Conservation (phyloP, 1,140 invertebrate species). For the Aradophagus sp. region DNA sequence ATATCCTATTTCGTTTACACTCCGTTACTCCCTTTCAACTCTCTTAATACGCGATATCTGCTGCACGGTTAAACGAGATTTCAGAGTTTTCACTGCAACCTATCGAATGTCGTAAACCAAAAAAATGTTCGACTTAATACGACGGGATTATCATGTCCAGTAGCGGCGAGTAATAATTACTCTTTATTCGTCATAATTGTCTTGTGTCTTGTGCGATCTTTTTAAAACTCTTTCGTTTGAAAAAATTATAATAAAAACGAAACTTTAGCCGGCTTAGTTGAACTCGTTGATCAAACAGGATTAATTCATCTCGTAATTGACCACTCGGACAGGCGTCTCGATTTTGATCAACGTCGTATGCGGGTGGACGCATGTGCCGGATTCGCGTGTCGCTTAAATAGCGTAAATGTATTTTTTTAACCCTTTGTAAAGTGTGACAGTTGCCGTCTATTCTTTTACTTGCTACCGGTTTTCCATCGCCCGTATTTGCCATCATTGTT, state of each 20-base stretch:
- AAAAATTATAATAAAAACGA: slow-evolving; percentile 1
- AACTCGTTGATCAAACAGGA: slow-evolving; percentile 24
- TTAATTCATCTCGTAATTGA: slow-evolving; percentile 46
- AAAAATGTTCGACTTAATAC: slow-evolving; percentile 9
- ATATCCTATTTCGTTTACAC: slow-evolving; percentile 50
- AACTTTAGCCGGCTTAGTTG: slow-evolving; percentile 12
- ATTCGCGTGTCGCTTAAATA: slow-evolving; percentile 64
- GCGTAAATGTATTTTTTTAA: slow-evolving; percentile 60
- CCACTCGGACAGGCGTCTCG: slow-evolving; percentile 35
- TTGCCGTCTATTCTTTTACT: slow-evolving; percentile 63
- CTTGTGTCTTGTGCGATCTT: slow-evolving; percentile 4
- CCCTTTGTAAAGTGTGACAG: slow-evolving; percentile 66
- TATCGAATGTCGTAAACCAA: slow-evolving; percentile 2
- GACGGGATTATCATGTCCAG: background rate
- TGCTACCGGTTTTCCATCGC: slow-evolving; percentile 64
- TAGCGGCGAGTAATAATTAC: too few species aligned
- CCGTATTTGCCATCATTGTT: slow-evolving; percentile 72
- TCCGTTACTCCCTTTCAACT: slow-evolving; percentile 23
- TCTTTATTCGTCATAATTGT: too few species aligned
- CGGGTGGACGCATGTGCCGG: slow-evolving; percentile 40
- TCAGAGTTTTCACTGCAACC: slow-evolving; percentile 12
- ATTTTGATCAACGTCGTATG: slow-evolving; percentile 46
- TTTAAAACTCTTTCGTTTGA: background rate
- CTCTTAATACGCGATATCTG: slow-evolving; percentile 15
- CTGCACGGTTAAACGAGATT: slow-evolving; percentile 25